Evolutionary conservation across 2,888 invertebrate genomes (phyloP).

Genomic region (Operophtera brumata): DNA sequence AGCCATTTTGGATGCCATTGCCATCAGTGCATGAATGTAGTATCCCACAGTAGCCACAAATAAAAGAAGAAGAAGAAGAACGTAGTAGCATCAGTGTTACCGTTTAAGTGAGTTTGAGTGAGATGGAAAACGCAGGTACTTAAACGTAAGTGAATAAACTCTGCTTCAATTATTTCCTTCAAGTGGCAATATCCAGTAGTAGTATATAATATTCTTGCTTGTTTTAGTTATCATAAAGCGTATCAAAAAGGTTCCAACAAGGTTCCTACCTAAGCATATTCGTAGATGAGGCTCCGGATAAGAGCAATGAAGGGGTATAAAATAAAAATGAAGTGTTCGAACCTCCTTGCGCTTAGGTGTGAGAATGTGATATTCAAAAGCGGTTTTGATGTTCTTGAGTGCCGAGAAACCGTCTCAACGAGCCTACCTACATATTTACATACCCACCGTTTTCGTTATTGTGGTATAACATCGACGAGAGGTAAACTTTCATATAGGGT

Average conservation of each 20-base stretch:
- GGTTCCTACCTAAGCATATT: constrained; percentile 17
- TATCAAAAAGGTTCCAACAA: constrained; percentile 8
- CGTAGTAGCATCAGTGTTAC: too few relatives aligned
- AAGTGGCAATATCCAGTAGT: too few relatives aligned
- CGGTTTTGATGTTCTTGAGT: constrained; percentile 43
- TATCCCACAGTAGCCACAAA: too few relatives aligned
- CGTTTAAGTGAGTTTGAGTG: too few relatives aligned
- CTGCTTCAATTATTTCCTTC: too few relatives aligned
- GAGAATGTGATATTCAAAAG: constrained; percentile 34
- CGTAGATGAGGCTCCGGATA: constrained; percentile 12
- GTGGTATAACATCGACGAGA: constrained; percentile 49
- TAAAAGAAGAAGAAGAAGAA: too few relatives aligned
- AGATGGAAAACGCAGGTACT: too few relatives aligned
- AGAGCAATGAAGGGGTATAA: constrained; percentile 19
- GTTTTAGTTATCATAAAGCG: constrained; percentile 12
- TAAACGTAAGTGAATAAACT: too few relatives aligned
- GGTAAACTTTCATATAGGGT: constrained; percentile 44
- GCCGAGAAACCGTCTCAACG: constrained; percentile 46
- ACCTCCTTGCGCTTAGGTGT: constrained; percentile 31
- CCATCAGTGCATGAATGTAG: too few relatives aligned
- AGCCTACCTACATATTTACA: constrained; percentile 48
- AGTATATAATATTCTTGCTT: not conserved
- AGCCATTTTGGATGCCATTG: too few relatives aligned
- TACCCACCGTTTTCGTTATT: constrained; percentile 55
- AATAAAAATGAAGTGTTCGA: constrained; percentile 26